Evolutionary conservation across 53 echinoderm and acorn worm species (phyloP).

Genomic region (Glandiceps talaboti): DNA sequence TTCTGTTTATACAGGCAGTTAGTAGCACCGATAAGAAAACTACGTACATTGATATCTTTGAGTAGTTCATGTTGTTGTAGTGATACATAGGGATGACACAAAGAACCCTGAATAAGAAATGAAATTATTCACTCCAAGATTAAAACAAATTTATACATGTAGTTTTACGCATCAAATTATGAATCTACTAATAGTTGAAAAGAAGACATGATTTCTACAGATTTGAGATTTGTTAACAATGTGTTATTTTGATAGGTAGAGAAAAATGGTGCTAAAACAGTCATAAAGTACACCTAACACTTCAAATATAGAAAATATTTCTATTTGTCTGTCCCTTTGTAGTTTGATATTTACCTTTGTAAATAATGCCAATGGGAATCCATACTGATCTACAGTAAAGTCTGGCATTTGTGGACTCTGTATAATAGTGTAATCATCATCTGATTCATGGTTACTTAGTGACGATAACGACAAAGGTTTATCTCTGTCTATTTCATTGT

Average conservation of each 20-base stretch:
- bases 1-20: constrained; percentile 92
- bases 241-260: too few species aligned
- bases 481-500: not conserved
- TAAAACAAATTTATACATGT: too few species aligned
- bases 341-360: constrained; percentile 98
- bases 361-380: constrained; percentile 92
- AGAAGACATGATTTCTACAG: too few species aligned
- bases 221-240: too few species aligned
- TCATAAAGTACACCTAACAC: too few species aligned
- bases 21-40: constrained; percentile 85
- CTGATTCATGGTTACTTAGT: not conserved
- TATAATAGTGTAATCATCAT: not conserved
- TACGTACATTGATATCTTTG: constrained; percentile 83
- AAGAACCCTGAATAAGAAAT: constrained; percentile 81
- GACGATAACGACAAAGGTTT: too few species aligned
- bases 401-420: not conserved
- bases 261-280: too few species aligned
- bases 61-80: constrained; percentile 93
- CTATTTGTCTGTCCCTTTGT: too few species aligned
- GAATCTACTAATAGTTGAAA: too few species aligned
- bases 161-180: too few species aligned
- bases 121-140: too few species aligned
- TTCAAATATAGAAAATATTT: too few species aligned
- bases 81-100: constrained; percentile 96
- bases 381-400: constrained; percentile 45